Base-by-base conservation (phyloP, 2,888 invertebrate species). In the Anagyrus pseudococci region DNA sequence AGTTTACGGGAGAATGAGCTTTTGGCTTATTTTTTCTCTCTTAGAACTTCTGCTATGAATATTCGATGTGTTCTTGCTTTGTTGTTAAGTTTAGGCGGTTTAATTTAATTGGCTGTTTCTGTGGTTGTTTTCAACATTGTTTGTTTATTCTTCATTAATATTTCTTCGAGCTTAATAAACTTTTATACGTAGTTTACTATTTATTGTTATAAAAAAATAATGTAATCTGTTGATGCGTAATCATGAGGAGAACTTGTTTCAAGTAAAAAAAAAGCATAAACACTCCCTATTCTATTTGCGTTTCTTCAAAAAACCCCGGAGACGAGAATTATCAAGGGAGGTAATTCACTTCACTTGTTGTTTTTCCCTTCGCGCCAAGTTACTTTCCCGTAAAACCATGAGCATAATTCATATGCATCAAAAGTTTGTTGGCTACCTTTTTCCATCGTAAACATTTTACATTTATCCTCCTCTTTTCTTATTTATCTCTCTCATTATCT, bases 301-400 rank as follows among this genome's bases (percentile, higher is more conserved):
- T 49, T 61, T 49, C 19, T 26, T n/a, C 41, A 4, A 10, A 54
- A 41, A 37, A 48, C 46, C 53, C 59, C 53, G 26, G 47, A 7
- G 44, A 55, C 44, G 33, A 43, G 49, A 61, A 61, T 61, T 50
- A 61, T 61, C 61, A 55, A 25, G 54, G 8, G 23, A 44, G 49
- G 55, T 61, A 61, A 61, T 61, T 61, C 55, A 61, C 55, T 61
- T 61, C 37, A 37, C 55, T 19, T 44, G 20, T 46, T 49, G 43
- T 61, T 55, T 55, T 44, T 20, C 40, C 19, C 43, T 8, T 26
- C 15, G 7, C 54, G 22, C 15, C 7, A 46, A 47, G 26, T 49
- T 44, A 43, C 33, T 23, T 47, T 54, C 49, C 49, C 49, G 22
- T 44, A 37, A 44, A 55, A 61, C 55, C 49, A 61, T 55, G 55